Evolutionary conservation across 92 coral and sea anemone genomes (phyloP).

Genomic region (Nematostella vectensis): DNA sequence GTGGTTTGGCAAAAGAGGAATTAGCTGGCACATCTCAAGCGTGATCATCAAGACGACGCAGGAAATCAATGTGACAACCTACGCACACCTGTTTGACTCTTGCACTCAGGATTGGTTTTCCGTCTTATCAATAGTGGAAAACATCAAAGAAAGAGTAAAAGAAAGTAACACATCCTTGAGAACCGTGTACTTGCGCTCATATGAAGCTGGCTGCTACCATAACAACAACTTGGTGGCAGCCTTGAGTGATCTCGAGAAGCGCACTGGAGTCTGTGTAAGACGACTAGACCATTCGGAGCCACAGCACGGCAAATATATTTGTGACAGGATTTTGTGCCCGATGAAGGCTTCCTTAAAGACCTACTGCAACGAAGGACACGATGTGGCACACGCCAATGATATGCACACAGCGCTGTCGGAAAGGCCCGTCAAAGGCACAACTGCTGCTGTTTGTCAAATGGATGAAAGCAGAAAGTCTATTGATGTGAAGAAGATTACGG

Average conservation of each 20-base stretch:
- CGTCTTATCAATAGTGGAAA: slow-evolving; percentile 17
- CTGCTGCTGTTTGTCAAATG: slow-evolving; percentile 23
- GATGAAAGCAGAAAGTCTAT: slow-evolving; percentile 7
- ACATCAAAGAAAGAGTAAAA: slow-evolving; percentile 11
- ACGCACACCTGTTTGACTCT: slow-evolving; percentile 16
- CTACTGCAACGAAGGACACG: slow-evolving; percentile 48
- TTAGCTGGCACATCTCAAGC: slow-evolving; percentile 58
- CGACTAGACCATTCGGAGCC: slow-evolving; percentile 40
- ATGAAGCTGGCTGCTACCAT: slow-evolving; percentile 51
- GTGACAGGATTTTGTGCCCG: slow-evolving; percentile 41
- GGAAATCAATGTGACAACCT: background rate
- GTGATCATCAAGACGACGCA: slow-evolving; percentile 9
- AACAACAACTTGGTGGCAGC: slow-evolving; percentile 28
- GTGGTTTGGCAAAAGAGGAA: slow-evolving; percentile 56
- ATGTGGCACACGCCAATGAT: slow-evolving; percentile 29
- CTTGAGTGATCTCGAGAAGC: slow-evolving; percentile 17
- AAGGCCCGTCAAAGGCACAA: slow-evolving; percentile 41
- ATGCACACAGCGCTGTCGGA: slow-evolving; percentile 35
- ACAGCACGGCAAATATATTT: slow-evolving; percentile 41
- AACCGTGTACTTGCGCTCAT: slow-evolving; percentile 24
- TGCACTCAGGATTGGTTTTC: slow-evolving; percentile 28
- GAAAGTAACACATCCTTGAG: slow-evolving; percentile 5
- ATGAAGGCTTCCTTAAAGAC: slow-evolving; percentile 28
- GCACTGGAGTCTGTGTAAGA: slow-evolving; percentile 23
- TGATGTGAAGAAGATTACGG: slow-evolving; percentile 28